Evolutionary conservation across 2,888 invertebrate species (phyloP).

Genomic region (Synanthedon andrenaeformis): DNA sequence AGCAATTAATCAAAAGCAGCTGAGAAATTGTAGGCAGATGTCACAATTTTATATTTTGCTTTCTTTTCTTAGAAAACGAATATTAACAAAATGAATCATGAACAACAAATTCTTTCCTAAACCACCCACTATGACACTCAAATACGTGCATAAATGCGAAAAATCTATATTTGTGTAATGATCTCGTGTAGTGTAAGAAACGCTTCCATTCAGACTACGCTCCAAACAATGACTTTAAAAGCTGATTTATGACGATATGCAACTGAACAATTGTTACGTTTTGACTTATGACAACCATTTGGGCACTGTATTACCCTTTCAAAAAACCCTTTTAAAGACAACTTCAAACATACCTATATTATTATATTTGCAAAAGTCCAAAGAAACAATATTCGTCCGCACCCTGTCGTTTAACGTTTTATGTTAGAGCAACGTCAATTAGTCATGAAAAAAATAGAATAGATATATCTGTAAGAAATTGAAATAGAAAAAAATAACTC

Average conservation of each 20-base stretch:
- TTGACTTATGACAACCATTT: slow-evolving; percentile 50
- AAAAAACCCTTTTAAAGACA: slow-evolving; percentile 63
- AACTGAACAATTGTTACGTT: slow-evolving; percentile 58
- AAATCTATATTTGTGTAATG: slow-evolving; percentile 70
- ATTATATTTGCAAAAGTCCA: slow-evolving; percentile 63
- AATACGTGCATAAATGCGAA: slow-evolving; percentile 59
- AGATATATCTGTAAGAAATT: slow-evolving; percentile 41
- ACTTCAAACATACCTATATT: slow-evolving; percentile 65
- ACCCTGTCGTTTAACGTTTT: slow-evolving; percentile 48
- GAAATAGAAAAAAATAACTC: slow-evolving; percentile 45
- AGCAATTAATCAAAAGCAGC: slow-evolving; percentile 30
- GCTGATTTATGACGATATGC: slow-evolving; percentile 65
- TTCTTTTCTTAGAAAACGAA: slow-evolving; percentile 53
- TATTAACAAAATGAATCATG: slow-evolving; percentile 30
- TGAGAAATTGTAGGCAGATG: slow-evolving; percentile 39
- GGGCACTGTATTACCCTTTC: slow-evolving; percentile 54
- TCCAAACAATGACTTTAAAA: slow-evolving; percentile 37
- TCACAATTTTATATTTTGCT: slow-evolving; percentile 28
- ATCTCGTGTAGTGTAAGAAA: slow-evolving; percentile 60
- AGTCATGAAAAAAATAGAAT: slow-evolving; percentile 51
- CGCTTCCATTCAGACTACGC: slow-evolving; percentile 30
- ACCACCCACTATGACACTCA: slow-evolving; percentile 54
- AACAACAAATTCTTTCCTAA: slow-evolving; percentile 33
- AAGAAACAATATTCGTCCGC: slow-evolving; percentile 43
- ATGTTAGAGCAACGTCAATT: slow-evolving; percentile 46